Conservation (phyloP, 2,888 invertebrate species). For the Exocentrus adspersus region DNA sequence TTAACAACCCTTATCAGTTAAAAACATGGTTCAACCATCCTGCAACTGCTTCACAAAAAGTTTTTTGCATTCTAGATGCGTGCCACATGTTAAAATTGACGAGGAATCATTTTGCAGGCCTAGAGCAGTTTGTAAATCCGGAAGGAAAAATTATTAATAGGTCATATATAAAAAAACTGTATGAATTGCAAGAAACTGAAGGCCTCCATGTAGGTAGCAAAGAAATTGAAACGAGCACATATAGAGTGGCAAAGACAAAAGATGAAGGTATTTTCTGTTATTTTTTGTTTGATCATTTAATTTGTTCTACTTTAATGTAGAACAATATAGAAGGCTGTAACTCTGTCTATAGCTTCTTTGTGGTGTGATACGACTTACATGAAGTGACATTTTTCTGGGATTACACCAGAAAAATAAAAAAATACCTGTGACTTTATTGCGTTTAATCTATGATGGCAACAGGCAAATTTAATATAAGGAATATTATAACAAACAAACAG, state of each 20-base stretch:
- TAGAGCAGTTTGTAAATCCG: slow-evolving; percentile 2
- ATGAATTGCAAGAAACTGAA: slow-evolving; percentile 27
- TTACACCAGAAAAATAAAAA: too few relatives aligned
- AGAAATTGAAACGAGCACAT: slow-evolving; percentile 31
- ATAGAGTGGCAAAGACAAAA: slow-evolving; percentile 30
- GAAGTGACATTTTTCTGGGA: too few relatives aligned
- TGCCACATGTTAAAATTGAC: not conserved
- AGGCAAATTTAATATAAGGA: too few relatives aligned
- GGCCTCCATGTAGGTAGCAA: slow-evolving; percentile 26
- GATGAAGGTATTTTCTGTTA: slow-evolving; percentile 44
- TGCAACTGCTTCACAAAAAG: not conserved
- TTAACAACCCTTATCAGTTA: not conserved
- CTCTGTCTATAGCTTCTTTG: too few relatives aligned
- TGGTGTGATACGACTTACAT: not conserved
- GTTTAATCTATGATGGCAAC: too few relatives aligned
- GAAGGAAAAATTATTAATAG: slow-evolving; percentile 4
- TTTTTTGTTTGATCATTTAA: too few relatives aligned
- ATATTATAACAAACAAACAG: too few relatives aligned
- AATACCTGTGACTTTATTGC: too few relatives aligned
- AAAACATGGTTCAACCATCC: not conserved
- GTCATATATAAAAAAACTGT: slow-evolving; percentile 19
- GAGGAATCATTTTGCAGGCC: not conserved
- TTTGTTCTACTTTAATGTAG: too few relatives aligned
- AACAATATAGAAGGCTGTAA: too few relatives aligned
- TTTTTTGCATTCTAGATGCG: not conserved